Base-by-base conservation (phyloP, 2,113 vertebrate species). In the Garra rufa region DNA sequence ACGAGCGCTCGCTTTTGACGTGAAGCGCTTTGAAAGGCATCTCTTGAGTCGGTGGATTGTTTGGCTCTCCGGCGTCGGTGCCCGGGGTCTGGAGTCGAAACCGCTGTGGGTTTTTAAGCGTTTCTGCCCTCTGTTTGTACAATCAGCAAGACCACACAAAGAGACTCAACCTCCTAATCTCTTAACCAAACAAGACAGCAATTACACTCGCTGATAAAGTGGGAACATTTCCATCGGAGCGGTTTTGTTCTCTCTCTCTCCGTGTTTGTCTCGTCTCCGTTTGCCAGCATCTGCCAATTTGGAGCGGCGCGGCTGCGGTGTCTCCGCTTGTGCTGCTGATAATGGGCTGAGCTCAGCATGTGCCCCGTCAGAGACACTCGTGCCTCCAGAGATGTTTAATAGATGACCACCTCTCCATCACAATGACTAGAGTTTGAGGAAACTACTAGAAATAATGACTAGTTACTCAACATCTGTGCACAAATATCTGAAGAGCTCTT, bases 121-220 rank as follows among this genome's bases (percentile, higher is more conserved):
- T 86, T 89, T 86, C 91, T 85, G 85, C 81, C 88, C 89, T 90
- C 87, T 94, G 92, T 94, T 95, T 95, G 92, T 92, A 92, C 94
- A 95, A 94, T 94, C 92, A 93, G 92, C 90, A 90, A 91, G 93
- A 92, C 93, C 93, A 94, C 94, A 93, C 93, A 95, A 93, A 94
- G 92, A 94, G 92, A 94, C 91, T 93, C 92, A 91, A 91, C 89
- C 90, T 92, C 91, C 91, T 94, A 95, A 95, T 94, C 94, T 94
- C 92, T 93, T 94, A 94, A 92, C 92, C 94, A 95, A 95, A 95
- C 94, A 95, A 90, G 92, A 93, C 94, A 93, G 92, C 93, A 95
- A 95, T 95, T 95, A 95, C 92, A 91, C 93, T 91, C 91, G 89
- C 90, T 87, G 93, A 95, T 94, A 95, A 93, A 94, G 92, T 92